phyloP scores from a whole-genome alignment of 2,797 vertebrate genomes.

The Notolepis coatsorum region DNA sequence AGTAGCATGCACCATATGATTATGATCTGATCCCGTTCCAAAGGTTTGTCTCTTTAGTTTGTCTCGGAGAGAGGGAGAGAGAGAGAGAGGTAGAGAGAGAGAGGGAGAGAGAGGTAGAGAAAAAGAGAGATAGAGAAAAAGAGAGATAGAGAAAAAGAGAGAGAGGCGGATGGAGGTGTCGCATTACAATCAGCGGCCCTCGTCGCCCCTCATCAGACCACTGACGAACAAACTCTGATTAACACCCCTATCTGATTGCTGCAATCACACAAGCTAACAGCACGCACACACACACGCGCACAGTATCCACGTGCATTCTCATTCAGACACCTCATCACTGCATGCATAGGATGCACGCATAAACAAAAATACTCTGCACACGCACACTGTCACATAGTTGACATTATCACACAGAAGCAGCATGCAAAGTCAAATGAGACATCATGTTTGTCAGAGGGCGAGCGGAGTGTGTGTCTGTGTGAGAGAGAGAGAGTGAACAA shows the following conservation, averaged over 20 bases:
- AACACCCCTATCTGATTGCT: slow-evolving; percentile 85
- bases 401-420: slow-evolving; percentile 30
- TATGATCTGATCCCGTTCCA: slow-evolving; percentile 47
- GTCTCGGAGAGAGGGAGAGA: slow-evolving; percentile 42
- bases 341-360: slow-evolving; percentile 27
- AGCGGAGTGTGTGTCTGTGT: slow-evolving; percentile 14
- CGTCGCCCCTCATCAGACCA: slow-evolving; percentile 78
- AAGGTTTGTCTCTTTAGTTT: slow-evolving; percentile 60
- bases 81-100: no score
- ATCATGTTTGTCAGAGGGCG: slow-evolving; percentile 23
- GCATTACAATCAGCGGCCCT: slow-evolving; percentile 85
- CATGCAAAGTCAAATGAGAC: slow-evolving; percentile 22
- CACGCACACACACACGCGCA: slow-evolving; percentile 23
- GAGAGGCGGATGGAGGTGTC: slow-evolving; percentile 69
- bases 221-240: slow-evolving; percentile 87
- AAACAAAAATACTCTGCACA: slow-evolving; percentile 50
- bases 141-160: no score
- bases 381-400: slow-evolving; percentile 24
- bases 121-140: no score
- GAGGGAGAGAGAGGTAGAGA: no score
- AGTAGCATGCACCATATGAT: slow-evolving; percentile 46
- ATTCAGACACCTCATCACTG: slow-evolving; percentile 29
- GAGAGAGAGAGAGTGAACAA: slow-evolving; percentile 13
- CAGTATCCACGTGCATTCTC: background rate
- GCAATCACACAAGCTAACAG: slow-evolving; percentile 81